Conservation (phyloP, 2,113 vertebrate genomes). For the Osmerus mordax region DNA sequence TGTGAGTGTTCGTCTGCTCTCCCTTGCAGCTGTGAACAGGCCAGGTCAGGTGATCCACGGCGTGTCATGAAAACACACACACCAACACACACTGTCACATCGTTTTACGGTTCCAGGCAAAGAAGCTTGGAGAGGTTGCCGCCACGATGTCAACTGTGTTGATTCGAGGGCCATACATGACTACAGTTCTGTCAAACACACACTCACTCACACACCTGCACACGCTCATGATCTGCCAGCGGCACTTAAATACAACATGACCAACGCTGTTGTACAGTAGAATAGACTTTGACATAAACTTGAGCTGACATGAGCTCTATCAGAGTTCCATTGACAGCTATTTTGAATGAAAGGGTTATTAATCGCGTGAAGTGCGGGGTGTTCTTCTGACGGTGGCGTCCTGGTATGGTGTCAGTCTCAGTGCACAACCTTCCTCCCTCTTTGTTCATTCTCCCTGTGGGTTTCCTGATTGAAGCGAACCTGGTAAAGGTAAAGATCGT, state of each 20-base stretch:
- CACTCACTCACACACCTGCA: not conserved
- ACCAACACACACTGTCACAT: slow-evolving; percentile 31
- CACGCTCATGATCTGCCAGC: slow-evolving; percentile 14
- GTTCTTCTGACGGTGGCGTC: too few relatives aligned
- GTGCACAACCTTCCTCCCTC: not conserved
- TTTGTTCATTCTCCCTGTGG: not conserved
- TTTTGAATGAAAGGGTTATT: too few relatives aligned
- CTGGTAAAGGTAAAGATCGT: not conserved
- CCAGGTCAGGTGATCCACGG: slow-evolving; percentile 30
- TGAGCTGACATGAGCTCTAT: too few relatives aligned
- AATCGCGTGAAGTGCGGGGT: too few relatives aligned
- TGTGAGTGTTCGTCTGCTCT: too few relatives aligned
- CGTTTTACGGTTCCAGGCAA: not conserved
- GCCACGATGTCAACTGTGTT: slow-evolving; percentile 20
- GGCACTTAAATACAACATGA: not conserved
- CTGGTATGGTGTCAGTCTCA: not conserved
- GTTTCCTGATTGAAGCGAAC: not conserved
- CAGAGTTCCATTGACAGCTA: too few relatives aligned
- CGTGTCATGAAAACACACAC: slow-evolving; percentile 4
- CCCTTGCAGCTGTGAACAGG: slow-evolving; percentile 5
- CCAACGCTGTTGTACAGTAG: too few relatives aligned
- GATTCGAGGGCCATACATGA: slow-evolving; percentile 26
- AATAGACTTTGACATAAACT: too few relatives aligned
- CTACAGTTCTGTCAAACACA: slow-evolving; percentile 35
- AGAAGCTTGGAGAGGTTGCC: slow-evolving; percentile 22